Conservation (phyloP, 2,888 invertebrate species). For the Metellina segmentata region DNA sequence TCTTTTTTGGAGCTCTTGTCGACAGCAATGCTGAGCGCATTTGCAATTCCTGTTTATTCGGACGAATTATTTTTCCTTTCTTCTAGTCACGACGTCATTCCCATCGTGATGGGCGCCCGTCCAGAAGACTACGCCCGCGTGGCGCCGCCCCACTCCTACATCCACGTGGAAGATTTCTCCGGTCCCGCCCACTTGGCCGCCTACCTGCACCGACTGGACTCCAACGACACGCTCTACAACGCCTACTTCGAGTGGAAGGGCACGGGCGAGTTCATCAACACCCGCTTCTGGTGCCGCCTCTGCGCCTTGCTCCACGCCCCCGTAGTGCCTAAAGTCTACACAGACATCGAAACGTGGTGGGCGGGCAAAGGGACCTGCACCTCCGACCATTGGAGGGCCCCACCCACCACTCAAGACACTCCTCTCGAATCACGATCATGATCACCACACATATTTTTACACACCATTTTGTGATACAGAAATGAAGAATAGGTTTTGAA, state of each 20-base stretch:
- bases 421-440: background rate
- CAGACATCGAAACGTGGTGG: slow-evolving; percentile 89
- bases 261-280: slow-evolving; percentile 97
- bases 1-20: no score
- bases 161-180: slow-evolving; percentile 97
- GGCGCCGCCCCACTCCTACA: slow-evolving; percentile 94
- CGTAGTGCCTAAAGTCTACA: slow-evolving; percentile 82
- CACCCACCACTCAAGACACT: background rate
- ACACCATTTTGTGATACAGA: no score
- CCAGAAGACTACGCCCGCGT: slow-evolving; percentile 93
- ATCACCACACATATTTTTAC: background rate
- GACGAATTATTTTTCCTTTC: background rate
- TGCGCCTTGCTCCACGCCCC: slow-evolving; percentile 90
- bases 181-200: slow-evolving; percentile 92
- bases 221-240: slow-evolving; percentile 94
- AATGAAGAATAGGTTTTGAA: no score
- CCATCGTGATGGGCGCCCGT: slow-evolving; percentile 97
- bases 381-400: slow-evolving; percentile 43
- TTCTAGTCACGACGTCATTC: slow-evolving; percentile 88
- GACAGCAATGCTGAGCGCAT: no score
- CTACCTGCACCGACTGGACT: slow-evolving; percentile 91
- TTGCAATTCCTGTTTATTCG: background rate
- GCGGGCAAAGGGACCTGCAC: slow-evolving; percentile 74
- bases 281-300: slow-evolving; percentile 95
- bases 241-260: slow-evolving; percentile 97